Evolutionary conservation across 2,113 vertebrate species (phyloP), one percentile per base, ranked within the genome.

Genomic region (Plectropomus leopardus): DNA sequence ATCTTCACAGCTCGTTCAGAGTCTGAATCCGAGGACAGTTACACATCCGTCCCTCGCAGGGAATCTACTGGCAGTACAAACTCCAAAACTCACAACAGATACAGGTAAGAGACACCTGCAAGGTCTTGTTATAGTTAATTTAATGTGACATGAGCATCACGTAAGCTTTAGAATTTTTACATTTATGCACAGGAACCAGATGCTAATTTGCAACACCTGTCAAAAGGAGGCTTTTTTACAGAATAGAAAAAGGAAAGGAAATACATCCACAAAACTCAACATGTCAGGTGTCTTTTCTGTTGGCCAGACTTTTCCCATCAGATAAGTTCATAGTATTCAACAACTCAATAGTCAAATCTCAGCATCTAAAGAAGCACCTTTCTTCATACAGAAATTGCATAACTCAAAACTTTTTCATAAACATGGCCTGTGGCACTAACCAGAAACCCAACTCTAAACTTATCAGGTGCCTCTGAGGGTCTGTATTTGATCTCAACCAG

Each of bases 1-100:
- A 19, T 78, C 45, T 80, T 24, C 23, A 30, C 91, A 95, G 94
- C 14, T 64, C 58, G 2, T 3, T 94, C 93, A 1, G 92, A 89
- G 1, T 85, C 93, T 0, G 95, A 92, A 17, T 95, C 95, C 0
- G 95, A 95, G 69, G 90, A 68, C 36, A 94, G 93, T 86, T 94
- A 95, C 1, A 30, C 83, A 0, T 71, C 93, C 0, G 84, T 65
- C 42, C 91, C 93, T 21, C 91, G 76, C 32, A 71, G 26, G 32
- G 69, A 74, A 0, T 86, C 86, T 0, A 40, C 77, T 5, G 51
- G 45, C 53, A 92, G 65, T 17, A 50, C 45, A 4, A 57, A 30
- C 26, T 81, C 86, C 59, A 74, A 69, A 44, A 71, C 53, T 24
- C 82, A 30, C 40, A 72, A 70, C 15, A 40, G 71, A 80, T 74